A percentile compares a stretch with the other conserved stretches of the same genome.
These are phyloP conservation scores for Dromococcyx pavoninus DNA, from an alignment of 2,797 vertebrate genomes.

Conservation along the genomic window DNA sequence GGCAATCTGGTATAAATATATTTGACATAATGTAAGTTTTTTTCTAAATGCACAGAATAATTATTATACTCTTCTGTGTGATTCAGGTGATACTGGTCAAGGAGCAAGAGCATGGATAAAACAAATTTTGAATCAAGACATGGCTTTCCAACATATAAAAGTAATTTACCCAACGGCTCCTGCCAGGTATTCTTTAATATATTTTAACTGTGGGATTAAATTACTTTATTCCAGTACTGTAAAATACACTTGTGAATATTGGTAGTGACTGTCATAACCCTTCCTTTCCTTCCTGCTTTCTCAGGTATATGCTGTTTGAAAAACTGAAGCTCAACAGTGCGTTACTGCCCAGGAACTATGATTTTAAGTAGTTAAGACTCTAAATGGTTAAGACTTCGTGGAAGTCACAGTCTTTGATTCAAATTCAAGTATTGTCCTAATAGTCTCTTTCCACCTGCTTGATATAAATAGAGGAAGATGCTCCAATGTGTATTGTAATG, in stretches of 20 bases:
- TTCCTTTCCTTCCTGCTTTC: background rate
- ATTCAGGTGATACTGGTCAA: slow-evolving; percentile 85
- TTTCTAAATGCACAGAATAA: background rate
- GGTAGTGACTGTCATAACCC: background rate
- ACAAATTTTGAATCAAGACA: slow-evolving; percentile 81
- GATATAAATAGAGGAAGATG: background rate
- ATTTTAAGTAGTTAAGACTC: background rate
- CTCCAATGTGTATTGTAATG: background rate
- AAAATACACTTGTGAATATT: background rate
- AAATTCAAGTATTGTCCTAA: background rate
- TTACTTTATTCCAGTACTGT: background rate
- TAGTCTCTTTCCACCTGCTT: background rate
- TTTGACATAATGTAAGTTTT: background rate
- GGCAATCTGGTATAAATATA: background rate
- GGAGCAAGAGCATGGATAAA: slow-evolving; percentile 85
- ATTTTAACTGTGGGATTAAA: background rate
- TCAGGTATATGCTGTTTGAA: background rate
- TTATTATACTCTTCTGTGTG: background rate
- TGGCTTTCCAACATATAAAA: slow-evolving; percentile 87
- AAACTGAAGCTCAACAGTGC: background rate
- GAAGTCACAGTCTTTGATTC: background rate
- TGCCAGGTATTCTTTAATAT: slow-evolving; percentile 75
- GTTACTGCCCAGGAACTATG: background rate
- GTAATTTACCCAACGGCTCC: slow-evolving; percentile 90
- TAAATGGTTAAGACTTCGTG: background rate